These are phyloP conservation scores for Semaprochilodus insignis DNA, from an alignment of 2,797 vertebrate genomes.

Conservation along the genomic window DNA sequence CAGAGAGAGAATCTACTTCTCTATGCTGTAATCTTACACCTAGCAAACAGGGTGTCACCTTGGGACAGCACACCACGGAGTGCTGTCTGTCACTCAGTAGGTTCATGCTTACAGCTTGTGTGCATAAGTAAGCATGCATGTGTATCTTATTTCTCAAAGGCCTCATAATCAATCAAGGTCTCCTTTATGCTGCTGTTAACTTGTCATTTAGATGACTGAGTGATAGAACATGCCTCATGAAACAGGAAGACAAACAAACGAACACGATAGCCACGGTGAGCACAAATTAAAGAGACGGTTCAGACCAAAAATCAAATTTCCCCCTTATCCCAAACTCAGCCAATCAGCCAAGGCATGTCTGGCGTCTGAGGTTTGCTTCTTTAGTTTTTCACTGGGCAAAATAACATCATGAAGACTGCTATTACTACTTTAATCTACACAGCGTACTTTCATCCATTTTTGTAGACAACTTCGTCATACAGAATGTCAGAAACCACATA, in stretches of 20 bases:
- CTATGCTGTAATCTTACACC: slow-evolving; percentile 73
- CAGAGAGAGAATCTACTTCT: slow-evolving; percentile 57
- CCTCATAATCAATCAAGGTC: slow-evolving; percentile 37
- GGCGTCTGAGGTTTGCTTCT: too few relatives aligned
- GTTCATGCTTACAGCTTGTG: slow-evolving; percentile 36
- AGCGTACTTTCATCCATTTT: too few relatives aligned
- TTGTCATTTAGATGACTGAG: slow-evolving; percentile 36
- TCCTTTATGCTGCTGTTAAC: slow-evolving; percentile 31
- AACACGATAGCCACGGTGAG: background rate
- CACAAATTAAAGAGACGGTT: background rate
- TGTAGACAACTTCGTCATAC: too few relatives aligned
- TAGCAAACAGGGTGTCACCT: slow-evolving; percentile 67
- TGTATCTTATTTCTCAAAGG: slow-evolving; percentile 50
- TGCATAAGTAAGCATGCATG: slow-evolving; percentile 28
- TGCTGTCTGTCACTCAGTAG: slow-evolving; percentile 74
- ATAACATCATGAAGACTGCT: too few relatives aligned
- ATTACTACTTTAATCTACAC: too few relatives aligned
- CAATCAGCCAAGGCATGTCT: background rate
- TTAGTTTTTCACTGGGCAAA: too few relatives aligned
- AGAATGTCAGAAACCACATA: too few relatives aligned
- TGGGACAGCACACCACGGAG: slow-evolving; percentile 63
- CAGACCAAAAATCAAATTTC: background rate
- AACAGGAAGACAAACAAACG: slow-evolving; percentile 37
- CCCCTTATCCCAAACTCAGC: background rate
- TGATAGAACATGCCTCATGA: slow-evolving; percentile 31